Base-by-base conservation (phyloP, 2,797 vertebrate genomes). In the Fistularia tabacaria region DNA sequence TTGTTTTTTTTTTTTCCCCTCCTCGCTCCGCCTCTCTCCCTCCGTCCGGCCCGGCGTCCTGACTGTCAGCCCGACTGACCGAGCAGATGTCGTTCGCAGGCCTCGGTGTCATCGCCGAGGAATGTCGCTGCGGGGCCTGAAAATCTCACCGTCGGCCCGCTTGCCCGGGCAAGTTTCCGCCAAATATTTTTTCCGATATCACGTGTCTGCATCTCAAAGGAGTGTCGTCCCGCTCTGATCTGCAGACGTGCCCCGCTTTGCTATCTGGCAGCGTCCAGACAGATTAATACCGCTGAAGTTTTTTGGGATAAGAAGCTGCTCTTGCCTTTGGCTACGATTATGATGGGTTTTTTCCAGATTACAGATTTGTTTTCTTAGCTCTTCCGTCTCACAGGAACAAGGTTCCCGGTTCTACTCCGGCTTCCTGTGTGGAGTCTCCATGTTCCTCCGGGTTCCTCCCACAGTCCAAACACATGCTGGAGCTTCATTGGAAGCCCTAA, bases 11-110 rank as follows among this genome's bases (percentile, higher is more conserved):
- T 15, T 54, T 11, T 13, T 41, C 8, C 12, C 38, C 38, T 55
- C 41, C 48, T 55, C 51, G 55, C 68, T 70, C 72, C 63, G 36
- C 47, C 69, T 61, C 76, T 74, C 70, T 55, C 81, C 75, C 75
- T 76, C 70, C 9, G 10, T 77, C 11, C 37, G 53, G 9, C 49
- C 57, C 53, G 46, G 52, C 74, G 58, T 63, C 59, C 61, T 63
- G 71, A n/a, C n/a, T n/a, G 25, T 5, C 25, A 2, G 25, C 2
- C 25, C 25, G 25, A 25, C 2, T 25, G 25, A 5, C 25, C 25
- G 25, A 25, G 25, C 25, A 25, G 25, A 25, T 25, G 25, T 48
- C 51, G 3, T 1, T 51, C 46, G 45, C 40, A 46, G 51, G 8
- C 14, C 1, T 52, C 56, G 63, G 41, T 62, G 67, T 73, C 60